Evolutionary conservation across 2,888 invertebrate genomes (phyloP), one percentile per base, ranked within the genome.

Genomic region (Meliscaeva auricollis): DNA sequence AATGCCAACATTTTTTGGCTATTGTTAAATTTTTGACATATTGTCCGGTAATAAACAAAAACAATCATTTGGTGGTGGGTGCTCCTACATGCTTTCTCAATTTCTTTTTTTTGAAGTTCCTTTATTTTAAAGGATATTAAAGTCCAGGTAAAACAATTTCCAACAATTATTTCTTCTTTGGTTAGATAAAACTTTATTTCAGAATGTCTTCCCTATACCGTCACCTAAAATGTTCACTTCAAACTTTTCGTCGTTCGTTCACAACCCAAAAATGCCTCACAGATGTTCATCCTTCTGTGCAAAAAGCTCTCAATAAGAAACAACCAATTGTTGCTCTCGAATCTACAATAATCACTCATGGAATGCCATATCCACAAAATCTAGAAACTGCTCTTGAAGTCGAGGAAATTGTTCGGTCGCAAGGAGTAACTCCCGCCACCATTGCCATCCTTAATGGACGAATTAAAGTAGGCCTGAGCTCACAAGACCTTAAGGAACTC

Each of bases 281-380:
- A 69, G 91, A 93, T 79, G 92, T 93, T 80, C 94, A 94, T 72
- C 93, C 94, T 38, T 95, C 96, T 90, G 95, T 98, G 66, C 90
- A 90, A 72, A 90, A 93, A 69, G 97, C 97, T 7, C 92, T 97
- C 87, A 91, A 92, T 69, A 92, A 93, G 58, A 92, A 93, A 32
- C 93, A 93, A 87, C 96, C 98, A 8, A 94, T 99, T 80, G 98
- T 99, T 17, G 98, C 99, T 1, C 93, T 99, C 88, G 99, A 99
- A 93, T 98, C 98, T 7, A 98, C 99, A 0, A 98, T 99, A 87
- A 97, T 99, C 9, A 99, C 99, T 0, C 99, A 99, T 93, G 99
- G 99, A 50, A 97, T 99, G 97, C 98, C 99, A 0, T 96, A 95
- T 92, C 99, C 99, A 0, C 93, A 96, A 68, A 99, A 99, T 93